These are phyloP conservation scores for Rattus norvegicus DNA, from an alignment of 2,113 vertebrate genomes.

Conservation along the genomic window GRCr8 NC_086019.1:144242501-144243000, in stretches of 20 bases:
- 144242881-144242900: fast-evolving
- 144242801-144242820: neutral
- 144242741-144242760: neutral
- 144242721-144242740: neutral
- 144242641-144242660: neutral
- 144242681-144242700: neutral
- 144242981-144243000: constrained; percentile 12
- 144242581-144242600: neutral
- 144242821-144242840: fast-evolving
- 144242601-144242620: too few relatives aligned
- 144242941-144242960: neutral
- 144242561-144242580: fast-evolving
- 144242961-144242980: neutral
- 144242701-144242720: neutral
- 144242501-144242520: neutral
- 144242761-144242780: neutral
- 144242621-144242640: neutral
- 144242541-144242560: neutral
- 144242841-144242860: fast-evolving
- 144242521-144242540: constrained; percentile 31
- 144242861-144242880: neutral
- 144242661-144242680: neutral
- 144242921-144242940: constrained; percentile 76
- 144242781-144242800: neutral
- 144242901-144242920: fast-evolving